Evolutionary conservation across 1,140 invertebrate species (phyloP).

Genomic region (Zaprionus ghesquierei): DNA sequence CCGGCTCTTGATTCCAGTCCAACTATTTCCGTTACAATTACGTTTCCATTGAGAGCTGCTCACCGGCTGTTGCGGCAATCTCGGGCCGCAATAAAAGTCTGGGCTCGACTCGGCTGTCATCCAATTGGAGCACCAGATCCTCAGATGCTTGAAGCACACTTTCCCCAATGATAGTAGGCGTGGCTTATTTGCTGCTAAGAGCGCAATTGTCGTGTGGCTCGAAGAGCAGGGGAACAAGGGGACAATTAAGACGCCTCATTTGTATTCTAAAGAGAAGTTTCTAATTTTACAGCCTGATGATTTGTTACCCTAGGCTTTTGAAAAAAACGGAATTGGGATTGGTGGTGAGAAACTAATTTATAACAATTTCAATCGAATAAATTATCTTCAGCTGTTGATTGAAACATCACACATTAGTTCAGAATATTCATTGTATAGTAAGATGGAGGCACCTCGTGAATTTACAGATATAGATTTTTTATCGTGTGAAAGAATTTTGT

Average conservation of each 20-base stretch:
- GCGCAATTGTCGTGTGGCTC: constrained; percentile 34
- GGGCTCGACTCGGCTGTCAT: constrained; percentile 33
- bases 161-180: constrained; percentile 28
- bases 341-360: constrained; percentile 4
- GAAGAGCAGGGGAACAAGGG: background rate
- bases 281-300: constrained; percentile 27
- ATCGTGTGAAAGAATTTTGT: background rate
- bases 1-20: constrained; percentile 31
- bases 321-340: background rate
- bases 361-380: background rate
- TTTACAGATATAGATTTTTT: background rate
- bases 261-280: constrained; percentile 26
- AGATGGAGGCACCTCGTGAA: no score
- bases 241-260: constrained; percentile 34
- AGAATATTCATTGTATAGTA: background rate
- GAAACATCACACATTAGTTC: background rate
- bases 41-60: constrained; percentile 16
- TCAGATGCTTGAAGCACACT: constrained; percentile 1
- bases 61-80: constrained; percentile 54
- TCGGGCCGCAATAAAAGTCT: constrained; percentile 60
- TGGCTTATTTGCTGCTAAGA: constrained; percentile 59
- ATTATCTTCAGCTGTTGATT: background rate
- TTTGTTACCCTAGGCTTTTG: background rate
- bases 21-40: constrained; percentile 57
- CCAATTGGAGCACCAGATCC: constrained; percentile 17